Evolutionary conservation across 2,888 invertebrate genomes (phyloP), one percentile per base, ranked within the genome.

Genomic region (Anticlea derivata): DNA sequence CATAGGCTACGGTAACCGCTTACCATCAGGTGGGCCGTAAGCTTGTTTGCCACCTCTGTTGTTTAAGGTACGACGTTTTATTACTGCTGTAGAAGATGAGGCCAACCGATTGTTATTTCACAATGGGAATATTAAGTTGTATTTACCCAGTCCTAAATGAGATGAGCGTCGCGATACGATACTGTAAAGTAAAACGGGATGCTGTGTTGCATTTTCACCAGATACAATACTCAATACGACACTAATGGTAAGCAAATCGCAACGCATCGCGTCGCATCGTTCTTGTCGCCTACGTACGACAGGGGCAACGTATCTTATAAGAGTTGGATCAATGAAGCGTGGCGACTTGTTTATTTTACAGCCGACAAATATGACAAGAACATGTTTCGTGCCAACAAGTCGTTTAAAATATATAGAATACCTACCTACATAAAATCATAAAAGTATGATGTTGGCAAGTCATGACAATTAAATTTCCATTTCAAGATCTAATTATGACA

Each of bases 61-160:
- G n/a, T n/a, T n/a, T n/a, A n/a, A 63, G 63, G 75, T 69, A 74
- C 68, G 61, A 64, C 63, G 64, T 66, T 73, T 72, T 71, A 35
- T 35, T 31, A 33, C 20, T 4, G 17, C 7, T 30, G 12, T 24
- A 13, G 38, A 17, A 3, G 17, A 17, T 17, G 17, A 3, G 2
- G 17, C 17, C 17, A 17, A 17, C 17, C 17, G 17, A 2, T 17
- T 17, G 17, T 17, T 3, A 17, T 17, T 17, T 17, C 17, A 17
- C 4, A 17, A 17, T 17, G 17, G 4, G 4, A n/a, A n/a, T n/a
- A n/a, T n/a, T n/a, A n/a, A n/a, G n/a, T n/a, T n/a, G n/a, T n/a
- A n/a, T n/a, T n/a, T n/a, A n/a, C n/a, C n/a, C n/a, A n/a, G n/a
- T n/a, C n/a, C n/a, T n/a, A n/a, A n/a, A n/a, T n/a, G n/a, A n/a